phyloP scores from a whole-genome alignment of 1,140 invertebrate species.

The Homarus americanus region DNA sequence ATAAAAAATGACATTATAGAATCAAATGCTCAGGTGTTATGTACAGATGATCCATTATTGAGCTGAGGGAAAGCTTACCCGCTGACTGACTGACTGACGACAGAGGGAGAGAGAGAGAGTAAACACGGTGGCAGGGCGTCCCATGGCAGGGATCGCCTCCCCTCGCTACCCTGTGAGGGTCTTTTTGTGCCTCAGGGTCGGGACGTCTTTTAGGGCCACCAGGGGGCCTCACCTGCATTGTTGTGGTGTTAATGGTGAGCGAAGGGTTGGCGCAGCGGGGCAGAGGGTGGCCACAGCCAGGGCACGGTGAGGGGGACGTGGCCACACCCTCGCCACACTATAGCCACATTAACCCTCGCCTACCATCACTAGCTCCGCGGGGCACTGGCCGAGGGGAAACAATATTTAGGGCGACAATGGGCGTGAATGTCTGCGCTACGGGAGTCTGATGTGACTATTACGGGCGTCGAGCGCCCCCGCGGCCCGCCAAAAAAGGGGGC shows the following conservation, averaged over 20 bases:
- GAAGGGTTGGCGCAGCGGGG: conserved; percentile 58
- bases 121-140: conserved; percentile 17
- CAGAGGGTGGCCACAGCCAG: conserved; percentile 19
- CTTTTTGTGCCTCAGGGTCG: conserved; percentile 40
- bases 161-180: conserved; percentile 38
- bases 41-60: too few relatives aligned
- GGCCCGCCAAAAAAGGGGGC: conserved; percentile 48
- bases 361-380: conserved; percentile 49
- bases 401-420: conserved; percentile 61
- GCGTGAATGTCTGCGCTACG: conserved; percentile 51
- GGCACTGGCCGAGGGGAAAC: conserved; percentile 58
- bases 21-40: too few relatives aligned
- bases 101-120: conserved; percentile 36
- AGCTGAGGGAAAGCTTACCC: too few relatives aligned
- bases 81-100: too few relatives aligned
- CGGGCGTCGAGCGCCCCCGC: conserved; percentile 18
- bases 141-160: conserved; percentile 12
- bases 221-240: conserved; percentile 64
- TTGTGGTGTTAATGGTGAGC: conserved; percentile 63
- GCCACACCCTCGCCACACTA: conserved; percentile 65
- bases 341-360: conserved; percentile 60
- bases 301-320: not conserved
- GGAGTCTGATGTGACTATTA: conserved; percentile 54
- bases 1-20: too few relatives aligned
- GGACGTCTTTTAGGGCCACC: conserved; percentile 38